Conservation (phyloP, 2,113 vertebrate genomes). For the Caracal caracal region DNA sequence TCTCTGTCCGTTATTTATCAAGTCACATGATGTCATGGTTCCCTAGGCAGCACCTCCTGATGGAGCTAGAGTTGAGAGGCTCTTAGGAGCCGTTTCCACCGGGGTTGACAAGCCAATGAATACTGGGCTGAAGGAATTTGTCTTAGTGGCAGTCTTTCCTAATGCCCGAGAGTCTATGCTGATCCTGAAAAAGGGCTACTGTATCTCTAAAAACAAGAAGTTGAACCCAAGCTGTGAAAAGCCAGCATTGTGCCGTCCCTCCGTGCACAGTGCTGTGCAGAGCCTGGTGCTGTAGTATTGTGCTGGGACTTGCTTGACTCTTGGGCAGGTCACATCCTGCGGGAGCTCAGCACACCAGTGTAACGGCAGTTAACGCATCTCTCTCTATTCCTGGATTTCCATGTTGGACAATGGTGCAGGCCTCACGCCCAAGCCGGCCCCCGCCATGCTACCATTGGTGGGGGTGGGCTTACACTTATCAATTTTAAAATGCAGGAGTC, state of each 20-base stretch:
- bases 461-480: slow-evolving; percentile 8
- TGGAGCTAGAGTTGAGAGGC: slow-evolving; percentile 53
- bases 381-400: slow-evolving; percentile 62
- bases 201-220: slow-evolving; percentile 80
- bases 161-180: slow-evolving; percentile 67
- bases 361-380: slow-evolving; percentile 67
- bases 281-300: slow-evolving; percentile 84
- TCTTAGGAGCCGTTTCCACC: slow-evolving; percentile 42
- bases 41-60: slow-evolving; percentile 55
- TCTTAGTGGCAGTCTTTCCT: slow-evolving; percentile 62
- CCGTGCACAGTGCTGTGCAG: slow-evolving; percentile 76
- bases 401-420: slow-evolving; percentile 72
- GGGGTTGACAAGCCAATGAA: slow-evolving; percentile 30
- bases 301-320: slow-evolving; percentile 71
- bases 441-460: rapidly evolving
- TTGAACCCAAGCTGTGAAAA: slow-evolving; percentile 87
- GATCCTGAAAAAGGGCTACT: slow-evolving; percentile 80
- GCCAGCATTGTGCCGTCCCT: slow-evolving; percentile 59
- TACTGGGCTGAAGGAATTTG: slow-evolving; percentile 60
- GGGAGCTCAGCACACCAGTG: slow-evolving; percentile 76
- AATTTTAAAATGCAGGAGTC: slow-evolving; percentile 66
- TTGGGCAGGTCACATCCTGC: slow-evolving; percentile 54
- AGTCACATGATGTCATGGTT: slow-evolving; percentile 60
- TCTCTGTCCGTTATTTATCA: slow-evolving; percentile 60
- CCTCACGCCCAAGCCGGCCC: slow-evolving; percentile 40